Base-by-base conservation (phyloP, 1,140 invertebrate genomes). In the Octopus sinensis region DNA sequence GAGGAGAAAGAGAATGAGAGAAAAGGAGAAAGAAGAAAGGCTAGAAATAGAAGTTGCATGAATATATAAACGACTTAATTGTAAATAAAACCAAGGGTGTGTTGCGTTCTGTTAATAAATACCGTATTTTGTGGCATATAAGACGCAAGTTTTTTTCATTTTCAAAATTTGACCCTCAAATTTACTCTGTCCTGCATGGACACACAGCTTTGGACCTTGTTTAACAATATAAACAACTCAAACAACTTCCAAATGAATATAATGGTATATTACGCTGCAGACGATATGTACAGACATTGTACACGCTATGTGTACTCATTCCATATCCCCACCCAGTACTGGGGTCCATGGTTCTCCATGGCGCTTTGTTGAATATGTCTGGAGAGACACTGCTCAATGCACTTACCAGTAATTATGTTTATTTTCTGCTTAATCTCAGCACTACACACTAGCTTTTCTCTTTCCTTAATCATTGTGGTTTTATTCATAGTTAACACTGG, bases 181-280 rank as follows among this genome's bases (percentile, higher is more conserved):
- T 13, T 68, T n/a, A 2, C 62, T n/a, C 1, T 68, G 62, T 68
- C 62, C 62, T 68, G n/a, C n/a, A 68, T 68, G 62, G 62, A 13
- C 12, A 68, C 12, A n/a, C 62, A 68, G 62, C 12, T n/a, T 68
- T 68, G 62, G 2, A n/a, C 62, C 62, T 68, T 13, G 62, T 68
- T 68, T 68, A 68, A 68, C 62, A 68, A 68, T 68, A 43, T 0
- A 43, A 43, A 43, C 30, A 43, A 43, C 30, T n/a, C n/a, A n/a
- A 68, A 68, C 62, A 68, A 68, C 62, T 68, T 68, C 62, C 12
- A n/a, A 68, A 68, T 68, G 62, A 68, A 68, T 68, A 68, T 68
- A 68, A 68, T 68, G 62, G 62, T 68, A 68, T 68, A 68, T 68
- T 68, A 68, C 62, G n/a, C 62, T 68, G 62, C 3, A 68, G 12